Base-by-base conservation (phyloP, 2,888 invertebrate genomes). In the Blastobasis lacticolella region DNA sequence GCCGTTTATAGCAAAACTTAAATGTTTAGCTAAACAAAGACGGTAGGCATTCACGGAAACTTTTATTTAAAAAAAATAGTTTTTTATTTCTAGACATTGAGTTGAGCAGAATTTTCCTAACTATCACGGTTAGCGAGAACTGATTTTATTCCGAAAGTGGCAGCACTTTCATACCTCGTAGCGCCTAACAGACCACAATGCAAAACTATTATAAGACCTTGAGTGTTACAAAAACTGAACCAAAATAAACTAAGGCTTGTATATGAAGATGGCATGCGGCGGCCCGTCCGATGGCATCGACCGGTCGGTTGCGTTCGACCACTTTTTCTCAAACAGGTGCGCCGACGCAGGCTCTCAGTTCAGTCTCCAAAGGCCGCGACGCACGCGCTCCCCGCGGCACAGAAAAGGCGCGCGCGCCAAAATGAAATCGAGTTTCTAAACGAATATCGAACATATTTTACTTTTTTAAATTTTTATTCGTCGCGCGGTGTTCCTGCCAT, bases 381-480 rank as follows among this genome's bases (percentile, higher is more conserved):
- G 81, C 74, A 78, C 78, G 80, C 75, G 66, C 49, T 43, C 50
- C 64, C 54, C 56, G 53, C 59, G 75, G 77, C 78, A 77, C 75
- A 74, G 65, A 67, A 66, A 59, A 58, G 52, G 62, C 54, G 54
- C 50, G 58, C 76, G 81, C 78, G 81, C 77, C 76, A 79, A 82
- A 82, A 81, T 81, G 74, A 77, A 67, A 77, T 73, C 74, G 73
- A 68, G 57, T 60, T 77, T 77, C 67, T 77, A 75, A 78, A 71
- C 54, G 49, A 51, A 46, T 38, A 23, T 44, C 9, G 40, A 38
- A 47, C 38, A 46, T 10, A 36, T 37, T 45, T 41, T 10, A 45
- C 48, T 45, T 51, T n/a, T 43, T 52, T 48, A 51, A 48, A 48
- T 52, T 51, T 6, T 45, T 41, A 52, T 37, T 38, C 7, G 7